Percentiles rank a stretch among this genome's conserved stretches.
Conservation (phyloP, 2,113 vertebrate species). For the Bombycilla garrulus region DNA sequence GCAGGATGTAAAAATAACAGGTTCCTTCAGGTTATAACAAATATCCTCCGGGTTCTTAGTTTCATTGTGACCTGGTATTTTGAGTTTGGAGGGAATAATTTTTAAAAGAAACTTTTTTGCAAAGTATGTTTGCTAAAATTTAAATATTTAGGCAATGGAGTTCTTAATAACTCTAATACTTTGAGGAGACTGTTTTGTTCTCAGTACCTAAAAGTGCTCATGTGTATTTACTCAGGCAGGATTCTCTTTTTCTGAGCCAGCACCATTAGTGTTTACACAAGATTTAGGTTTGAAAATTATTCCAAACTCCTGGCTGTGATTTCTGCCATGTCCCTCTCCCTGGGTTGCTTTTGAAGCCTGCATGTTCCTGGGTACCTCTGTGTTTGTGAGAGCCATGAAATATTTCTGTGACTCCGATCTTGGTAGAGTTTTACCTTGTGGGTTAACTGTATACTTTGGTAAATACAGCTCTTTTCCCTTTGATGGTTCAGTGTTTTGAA, state of each 20-base stretch:
- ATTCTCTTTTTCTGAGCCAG: not conserved
- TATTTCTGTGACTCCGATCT: not conserved
- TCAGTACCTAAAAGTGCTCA: not conserved
- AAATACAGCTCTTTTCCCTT: not conserved
- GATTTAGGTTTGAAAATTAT: not conserved
- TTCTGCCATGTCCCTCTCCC: accelerated
- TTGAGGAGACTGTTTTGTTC: not conserved
- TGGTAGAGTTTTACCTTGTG: not conserved
- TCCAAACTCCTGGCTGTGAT: not conserved
- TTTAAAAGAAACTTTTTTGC: not conserved
- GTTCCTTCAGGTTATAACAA: not conserved
- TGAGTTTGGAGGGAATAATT: not conserved
- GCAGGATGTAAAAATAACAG: constrained; percentile 26
- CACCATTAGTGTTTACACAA: not conserved
- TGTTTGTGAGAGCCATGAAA: not conserved
- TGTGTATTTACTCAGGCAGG: not conserved
- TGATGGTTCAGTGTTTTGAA: not conserved
- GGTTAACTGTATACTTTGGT: not conserved
- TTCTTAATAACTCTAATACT: not conserved
- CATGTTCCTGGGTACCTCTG: not conserved
- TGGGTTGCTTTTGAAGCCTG: not conserved
- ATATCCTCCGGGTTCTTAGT: not conserved
- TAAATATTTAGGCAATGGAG: not conserved
- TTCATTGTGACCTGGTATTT: not conserved
- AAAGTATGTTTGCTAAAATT: not conserved